phyloP scores from a whole-genome alignment of 2,888 invertebrate genomes.

The Euphydryas editha region DNA sequence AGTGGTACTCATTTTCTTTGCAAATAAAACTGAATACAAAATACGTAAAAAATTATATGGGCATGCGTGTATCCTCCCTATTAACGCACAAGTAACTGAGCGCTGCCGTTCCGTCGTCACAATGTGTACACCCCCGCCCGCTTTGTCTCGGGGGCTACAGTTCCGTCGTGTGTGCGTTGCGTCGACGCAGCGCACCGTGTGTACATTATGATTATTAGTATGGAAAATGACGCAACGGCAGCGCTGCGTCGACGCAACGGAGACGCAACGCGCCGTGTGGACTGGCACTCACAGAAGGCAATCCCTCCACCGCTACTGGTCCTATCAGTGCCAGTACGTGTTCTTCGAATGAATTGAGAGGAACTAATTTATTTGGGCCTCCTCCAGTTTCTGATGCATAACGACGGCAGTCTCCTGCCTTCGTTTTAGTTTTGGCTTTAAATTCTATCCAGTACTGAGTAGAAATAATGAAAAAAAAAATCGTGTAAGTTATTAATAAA shows the following conservation, averaged over 20 bases:
- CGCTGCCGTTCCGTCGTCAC: not conserved
- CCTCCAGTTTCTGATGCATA: too few species aligned
- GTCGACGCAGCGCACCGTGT: not conserved
- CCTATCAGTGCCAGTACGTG: too few species aligned
- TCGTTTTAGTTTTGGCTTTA: too few species aligned
- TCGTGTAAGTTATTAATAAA: too few species aligned
- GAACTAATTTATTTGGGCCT: too few species aligned
- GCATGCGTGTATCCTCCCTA: not conserved
- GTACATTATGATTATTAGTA: not conserved
- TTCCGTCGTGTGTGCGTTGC: not conserved
- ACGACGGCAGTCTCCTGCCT: too few species aligned
- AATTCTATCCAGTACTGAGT: too few species aligned
- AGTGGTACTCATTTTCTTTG: not conserved
- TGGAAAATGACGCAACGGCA: not conserved
- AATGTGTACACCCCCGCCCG: not conserved
- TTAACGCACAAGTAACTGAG: not conserved
- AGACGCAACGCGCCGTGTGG: not conserved
- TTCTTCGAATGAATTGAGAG: too few species aligned
- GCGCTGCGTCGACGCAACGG: not conserved
- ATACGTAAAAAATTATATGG: not conserved
- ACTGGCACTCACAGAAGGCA: too few species aligned
- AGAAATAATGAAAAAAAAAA: too few species aligned
- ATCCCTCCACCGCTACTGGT: too few species aligned
- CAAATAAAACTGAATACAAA: not conserved
- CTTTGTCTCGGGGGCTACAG: not conserved